These are phyloP conservation scores for Chydorus sphaericus DNA, from an alignment of 2,888 invertebrate species.

Conservation along the genomic window DNA sequence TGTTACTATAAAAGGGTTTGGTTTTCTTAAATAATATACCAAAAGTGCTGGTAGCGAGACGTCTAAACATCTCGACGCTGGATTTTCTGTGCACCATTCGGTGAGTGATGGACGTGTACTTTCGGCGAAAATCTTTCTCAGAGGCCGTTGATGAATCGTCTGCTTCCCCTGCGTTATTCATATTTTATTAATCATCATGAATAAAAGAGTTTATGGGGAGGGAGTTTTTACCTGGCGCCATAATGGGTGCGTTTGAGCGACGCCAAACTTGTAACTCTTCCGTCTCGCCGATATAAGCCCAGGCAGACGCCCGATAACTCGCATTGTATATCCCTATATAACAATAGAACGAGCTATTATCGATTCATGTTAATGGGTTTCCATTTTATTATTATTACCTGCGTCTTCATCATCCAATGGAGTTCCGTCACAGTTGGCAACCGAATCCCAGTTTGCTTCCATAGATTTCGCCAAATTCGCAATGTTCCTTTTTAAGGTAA, in stretches of 20 bases:
- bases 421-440: slow-evolving; percentile 25
- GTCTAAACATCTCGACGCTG: slow-evolving; percentile 74
- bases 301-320: slow-evolving; percentile 52
- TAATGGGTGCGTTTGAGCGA: no score
- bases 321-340: slow-evolving; percentile 51
- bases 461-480: slow-evolving; percentile 41
- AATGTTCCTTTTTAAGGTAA: not conserved
- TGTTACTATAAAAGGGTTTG: not conserved
- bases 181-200: slow-evolving; percentile 7
- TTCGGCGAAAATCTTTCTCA: slow-evolving; percentile 69
- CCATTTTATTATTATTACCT: slow-evolving; percentile 17
- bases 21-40: slow-evolving; percentile 61
- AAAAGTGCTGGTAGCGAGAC: slow-evolving; percentile 66
- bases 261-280: slow-evolving; percentile 52
- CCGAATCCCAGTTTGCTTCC: slow-evolving; percentile 50
- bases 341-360: not conserved
- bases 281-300: slow-evolving; percentile 59
- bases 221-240: slow-evolving; percentile 4
- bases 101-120: slow-evolving; percentile 73
- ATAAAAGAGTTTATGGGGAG: slow-evolving; percentile 2
- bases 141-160: slow-evolving; percentile 49
- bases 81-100: slow-evolving; percentile 78
- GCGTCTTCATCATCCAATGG: slow-evolving; percentile 24
- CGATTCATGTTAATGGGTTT: not conserved
- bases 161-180: slow-evolving; percentile 27